A percentile compares a stretch with the other conserved stretches of the same genome.
Evolutionary conservation across 2,888 invertebrate species (phyloP).

Genomic region (Ormyrus nitidulus): DNA sequence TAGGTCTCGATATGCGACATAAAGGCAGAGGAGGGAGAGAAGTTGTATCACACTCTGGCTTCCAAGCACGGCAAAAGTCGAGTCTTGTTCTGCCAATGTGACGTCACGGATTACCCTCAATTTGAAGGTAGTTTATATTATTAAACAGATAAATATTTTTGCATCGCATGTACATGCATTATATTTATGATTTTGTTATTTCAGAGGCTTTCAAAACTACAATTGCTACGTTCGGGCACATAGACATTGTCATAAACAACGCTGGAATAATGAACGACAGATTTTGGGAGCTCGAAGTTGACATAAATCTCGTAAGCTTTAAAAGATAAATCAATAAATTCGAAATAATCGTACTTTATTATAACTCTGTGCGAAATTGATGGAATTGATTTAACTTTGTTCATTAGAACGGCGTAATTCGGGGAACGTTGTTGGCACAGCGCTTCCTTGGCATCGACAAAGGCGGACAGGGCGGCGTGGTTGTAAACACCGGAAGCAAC

Average conservation of each 20-base stretch:
- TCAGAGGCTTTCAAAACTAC: constrained; percentile 86
- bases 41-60: constrained; percentile 81
- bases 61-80: constrained; percentile 83
- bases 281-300: constrained; percentile 86
- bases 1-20: constrained; percentile 87
- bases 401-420: constrained; percentile 84
- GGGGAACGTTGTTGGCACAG: constrained; percentile 85
- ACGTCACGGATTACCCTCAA: constrained; percentile 87
- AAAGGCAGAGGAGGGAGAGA: constrained; percentile 83
- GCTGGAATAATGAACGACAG: constrained; percentile 88
- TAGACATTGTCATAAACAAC: constrained; percentile 88
- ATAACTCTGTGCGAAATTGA: neutral
- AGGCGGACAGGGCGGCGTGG: constrained; percentile 85
- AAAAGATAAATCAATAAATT: neutral
- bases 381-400: neutral
- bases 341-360: too few relatives aligned
- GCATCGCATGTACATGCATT: neutral
- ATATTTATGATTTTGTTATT: constrained; percentile 55
- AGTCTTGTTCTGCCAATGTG: constrained; percentile 84
- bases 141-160: neutral
- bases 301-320: constrained; percentile 83
- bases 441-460: constrained; percentile 86
- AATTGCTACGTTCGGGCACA: constrained; percentile 82
- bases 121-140: constrained; percentile 80
- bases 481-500: constrained; percentile 86